Base-by-base conservation (phyloP, 2,797 vertebrate genomes). In the Pangasius mekongensis region DNA sequence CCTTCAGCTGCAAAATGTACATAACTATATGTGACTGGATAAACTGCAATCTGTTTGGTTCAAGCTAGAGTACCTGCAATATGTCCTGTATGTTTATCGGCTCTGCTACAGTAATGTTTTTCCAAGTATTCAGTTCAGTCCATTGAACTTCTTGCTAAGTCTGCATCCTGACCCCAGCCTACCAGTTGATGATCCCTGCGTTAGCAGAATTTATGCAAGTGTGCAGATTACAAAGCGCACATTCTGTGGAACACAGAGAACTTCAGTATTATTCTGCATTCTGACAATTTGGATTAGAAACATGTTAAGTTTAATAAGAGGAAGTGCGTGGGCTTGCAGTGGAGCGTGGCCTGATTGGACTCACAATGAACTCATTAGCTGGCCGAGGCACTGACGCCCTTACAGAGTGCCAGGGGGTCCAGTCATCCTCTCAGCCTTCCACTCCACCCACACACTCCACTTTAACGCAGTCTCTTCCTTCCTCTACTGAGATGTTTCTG, bases 321-420 rank as follows among this genome's bases (percentile, higher is more conserved):
- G n/a, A 86, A 58, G 7, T 58, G 56, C 16, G 56, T 80, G 39
- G 87, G 85, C 76, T 56, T 83, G 78, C 78, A 67, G 77, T 54
- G 71, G 47, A 83, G 52, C 24, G 14, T 9, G 16, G 71, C 52
- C 71, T 87, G 66, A 88, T 85, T 71, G 82, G 77, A 64, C 82
- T 69, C 71, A 36, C 80, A 87, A 83, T 85, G 27, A 86, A 91
- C 87, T 86, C 76, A 89, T 91, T 86, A 89, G 73, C 60, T 86
- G 49, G 78, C 60, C 22, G 76, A 85, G 69, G 58, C 62, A 64
- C 74, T 27, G 43, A n/a, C n/a, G 60, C 83, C 83, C 87, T 85
- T 67, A 85, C 47, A 22, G n/a, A 88, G 66, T 80, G 87, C 74
- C 73, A 58, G 36, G 84, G 73, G 83, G 87, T 84, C 82, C 47